Evolutionary conservation across 2,797 vertebrate species (phyloP), one percentile per base, ranked within the genome.

Genomic region (Rhodeus uyekii): DNA sequence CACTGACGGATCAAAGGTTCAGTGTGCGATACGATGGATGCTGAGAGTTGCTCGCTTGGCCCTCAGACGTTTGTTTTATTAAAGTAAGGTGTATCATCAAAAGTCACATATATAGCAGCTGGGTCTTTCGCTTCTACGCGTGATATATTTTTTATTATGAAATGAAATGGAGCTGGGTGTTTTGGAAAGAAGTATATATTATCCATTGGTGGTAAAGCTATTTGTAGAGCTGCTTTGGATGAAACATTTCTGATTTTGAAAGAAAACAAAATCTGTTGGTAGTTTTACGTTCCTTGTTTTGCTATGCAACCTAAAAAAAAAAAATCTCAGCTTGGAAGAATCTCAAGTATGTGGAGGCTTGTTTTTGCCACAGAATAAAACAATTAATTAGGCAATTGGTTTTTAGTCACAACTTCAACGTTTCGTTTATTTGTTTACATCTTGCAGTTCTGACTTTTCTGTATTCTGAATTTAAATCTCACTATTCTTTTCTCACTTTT

Each of bases 301-400:
- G 76, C 87, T 87, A 87, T 87, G 87, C 87, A 87, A 86, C 78
- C 71, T 82, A 50, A 82, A 78, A 82, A 81, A 60, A 50, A 82
- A 78, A 82, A 81, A 60, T 78, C 78, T 85, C 82, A 83, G 76
- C 67, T 86, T 72, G 19, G 65, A 46, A 53, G 32, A 71, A 72
- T 76, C 67, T 63, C 55, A 48, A 42, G 75, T 46, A 74, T 75
- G 22, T 63, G 74, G 38, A 76, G 60, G 74, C 74, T 27, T 61
- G 53, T 63, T 76, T 76, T 14, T 29, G 18, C 16, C 38, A 73
- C 13, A 13, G 22, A 55, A 24, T 38, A 53, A 2, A 3, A 19
- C 9, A 14, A 9, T 1, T 0, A 24, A 53, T 53, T 53, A 3
- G 19, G 19, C 9, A n/a, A 53, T 3, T 38, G 1, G 34, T 19